Percentiles rank a stretch among this genome's conserved stretches.
Conservation (phyloP, 2,113 vertebrate genomes). For the Parus major region DNA sequence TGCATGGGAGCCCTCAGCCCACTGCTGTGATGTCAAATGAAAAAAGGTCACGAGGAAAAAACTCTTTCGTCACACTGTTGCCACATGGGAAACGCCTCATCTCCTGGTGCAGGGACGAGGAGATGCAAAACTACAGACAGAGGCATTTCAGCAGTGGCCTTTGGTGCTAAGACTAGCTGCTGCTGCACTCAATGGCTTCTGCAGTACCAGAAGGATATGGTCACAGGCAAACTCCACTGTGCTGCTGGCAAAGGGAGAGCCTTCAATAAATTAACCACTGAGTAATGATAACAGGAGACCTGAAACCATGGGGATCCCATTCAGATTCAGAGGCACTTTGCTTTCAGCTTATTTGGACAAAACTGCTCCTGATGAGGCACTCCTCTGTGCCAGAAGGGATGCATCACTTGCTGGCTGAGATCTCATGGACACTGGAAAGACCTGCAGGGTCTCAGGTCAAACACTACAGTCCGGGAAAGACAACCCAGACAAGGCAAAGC, state of each 20-base stretch:
- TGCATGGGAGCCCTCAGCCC: background rate
- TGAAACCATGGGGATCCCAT: background rate
- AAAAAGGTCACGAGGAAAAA: background rate
- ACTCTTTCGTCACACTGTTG: fast-evolving
- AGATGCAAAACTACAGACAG: background rate
- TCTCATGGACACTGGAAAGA: background rate
- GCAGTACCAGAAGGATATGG: background rate
- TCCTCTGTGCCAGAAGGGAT: background rate
- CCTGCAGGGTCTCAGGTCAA: background rate
- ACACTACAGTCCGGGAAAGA: background rate
- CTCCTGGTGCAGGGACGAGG: background rate
- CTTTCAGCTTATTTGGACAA: background rate
- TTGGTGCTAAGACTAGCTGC: background rate
- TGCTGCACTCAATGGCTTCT: background rate
- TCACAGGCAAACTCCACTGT: background rate
- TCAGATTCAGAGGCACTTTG: background rate
- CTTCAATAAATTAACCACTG: background rate
- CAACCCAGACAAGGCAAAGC: background rate
- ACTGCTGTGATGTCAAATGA: background rate
- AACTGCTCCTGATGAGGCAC: background rate
- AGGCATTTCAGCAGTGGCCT: background rate
- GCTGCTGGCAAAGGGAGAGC: background rate
- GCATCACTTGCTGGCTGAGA: background rate
- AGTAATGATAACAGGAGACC: background rate
- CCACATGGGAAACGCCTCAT: background rate